A percentile compares a stretch with the other conserved stretches of the same genome.
Conservation (phyloP, 1,140 invertebrate species). For the Holotrichia oblita region DNA sequence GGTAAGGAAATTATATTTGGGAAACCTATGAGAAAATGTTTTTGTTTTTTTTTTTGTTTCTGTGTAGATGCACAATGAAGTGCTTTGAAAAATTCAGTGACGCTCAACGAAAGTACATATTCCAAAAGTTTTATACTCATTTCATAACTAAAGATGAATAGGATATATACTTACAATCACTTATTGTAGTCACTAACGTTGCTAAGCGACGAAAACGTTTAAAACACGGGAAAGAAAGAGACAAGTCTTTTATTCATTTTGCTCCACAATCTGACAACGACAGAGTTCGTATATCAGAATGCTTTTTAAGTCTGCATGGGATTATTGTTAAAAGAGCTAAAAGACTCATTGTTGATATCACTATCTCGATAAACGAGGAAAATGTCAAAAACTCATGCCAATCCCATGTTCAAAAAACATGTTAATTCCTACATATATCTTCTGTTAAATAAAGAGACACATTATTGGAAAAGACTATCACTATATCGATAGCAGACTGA, state of each 20-base stretch:
- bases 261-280: neutral
- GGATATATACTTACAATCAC: conserved; percentile 27
- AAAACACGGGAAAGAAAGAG: conserved; percentile 26
- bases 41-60: conserved; percentile 22
- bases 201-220: neutral
- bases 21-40: conserved; percentile 8
- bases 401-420: neutral
- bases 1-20: neutral
- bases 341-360: neutral
- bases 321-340: neutral
- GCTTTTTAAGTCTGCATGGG: neutral
- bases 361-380: neutral
- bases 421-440: conserved; percentile 14
- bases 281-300: neutral
- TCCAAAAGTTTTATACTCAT: conserved; percentile 25
- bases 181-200: conserved; percentile 23
- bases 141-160: conserved; percentile 33
- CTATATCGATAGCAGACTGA: conserved; percentile 21
- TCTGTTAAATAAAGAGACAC: neutral
- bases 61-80: conserved; percentile 2
- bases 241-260: conserved; percentile 37
- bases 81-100: conserved; percentile 1
- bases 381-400: neutral
- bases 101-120: conserved; percentile 22
- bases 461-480: conserved; percentile 25